phyloP scores from a whole-genome alignment of 2,797 vertebrate genomes.

The Uromys caudimaculatus region DNA sequence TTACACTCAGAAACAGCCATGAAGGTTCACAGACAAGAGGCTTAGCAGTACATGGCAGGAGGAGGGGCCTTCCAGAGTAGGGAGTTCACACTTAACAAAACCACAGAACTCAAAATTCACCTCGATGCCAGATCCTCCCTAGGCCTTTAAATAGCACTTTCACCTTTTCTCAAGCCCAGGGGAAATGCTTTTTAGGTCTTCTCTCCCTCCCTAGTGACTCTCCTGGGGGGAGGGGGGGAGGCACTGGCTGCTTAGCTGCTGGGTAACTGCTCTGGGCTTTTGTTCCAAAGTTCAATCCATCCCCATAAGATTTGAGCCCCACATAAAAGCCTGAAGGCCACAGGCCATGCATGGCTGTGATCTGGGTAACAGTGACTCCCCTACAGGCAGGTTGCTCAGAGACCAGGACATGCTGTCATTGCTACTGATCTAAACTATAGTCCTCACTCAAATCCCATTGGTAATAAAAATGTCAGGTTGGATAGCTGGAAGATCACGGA shows the following conservation, averaged over 20 bases:
- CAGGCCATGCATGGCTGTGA: not conserved
- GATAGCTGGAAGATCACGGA: not conserved
- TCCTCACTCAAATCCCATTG: not conserved
- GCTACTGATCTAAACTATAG: not conserved
- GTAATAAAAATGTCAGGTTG: not conserved
- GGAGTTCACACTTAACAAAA: not conserved
- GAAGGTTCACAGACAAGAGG: not conserved
- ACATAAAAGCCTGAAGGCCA: not conserved
- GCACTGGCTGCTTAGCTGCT: not conserved
- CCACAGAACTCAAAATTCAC: not conserved
- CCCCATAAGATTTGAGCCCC: not conserved
- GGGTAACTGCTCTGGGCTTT: not conserved
- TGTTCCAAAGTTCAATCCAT: not conserved
- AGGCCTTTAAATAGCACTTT: not conserved
- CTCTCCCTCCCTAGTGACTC: not conserved
- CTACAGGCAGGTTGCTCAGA: not conserved
- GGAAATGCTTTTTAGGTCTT: not conserved
- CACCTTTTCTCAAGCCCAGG: not conserved
- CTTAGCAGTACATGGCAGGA: not conserved
- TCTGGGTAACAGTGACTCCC: not conserved
- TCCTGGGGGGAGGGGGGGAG: not conserved
- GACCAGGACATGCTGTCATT: fast-evolving
- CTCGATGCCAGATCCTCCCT: not conserved
- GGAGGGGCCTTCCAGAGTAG: not conserved
- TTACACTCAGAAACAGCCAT: not conserved